Evolutionary conservation across 30 jellyfish, hydroid and myxozoan species (phyloP), one percentile per base, ranked within the genome.

Genomic region (Nemopilema nomurai): DNA sequence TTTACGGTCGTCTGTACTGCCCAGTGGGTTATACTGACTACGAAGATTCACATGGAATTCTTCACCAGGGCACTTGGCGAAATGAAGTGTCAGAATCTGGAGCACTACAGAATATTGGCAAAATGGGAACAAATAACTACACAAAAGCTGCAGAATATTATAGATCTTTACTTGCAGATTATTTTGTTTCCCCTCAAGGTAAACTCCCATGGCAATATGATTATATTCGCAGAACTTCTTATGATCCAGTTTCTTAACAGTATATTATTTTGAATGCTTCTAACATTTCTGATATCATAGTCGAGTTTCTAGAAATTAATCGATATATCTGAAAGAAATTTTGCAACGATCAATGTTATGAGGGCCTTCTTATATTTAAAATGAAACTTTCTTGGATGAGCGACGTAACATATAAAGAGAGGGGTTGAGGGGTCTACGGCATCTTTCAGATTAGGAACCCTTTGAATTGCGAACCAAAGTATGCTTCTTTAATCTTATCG

Each of bases 81-180:
- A 17, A 32, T 19, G 88, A 79, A 28, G 52, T 62, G 25, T 6
- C 74, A 17, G 83, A 79, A 79, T 52, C 77, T n/a, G 88, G 88
- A 33, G 67, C 66, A 6, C 52, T 62, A 79, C 82, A 29, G 31
- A 30, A 79, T 22, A 25, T 79, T 31, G 41, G 72, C 33, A 17
- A 53, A 41, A 75, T 75, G 69, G 85, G 73, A 28, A 41, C 85
- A 75, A 75, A 75, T 18, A 75, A 75, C 32, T 53, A 31, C 28
- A 31, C 85, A 20, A 75, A 75, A 30, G 50, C 74, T 32, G 75
- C 73, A 19, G 53, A 75, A 32, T 24, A 75, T 18, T 0, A 24
- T 28, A 6, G 73, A 0, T 32, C 73, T 17, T n/a, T 19, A 13
- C 57, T 41, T 41, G 9, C 57, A 41, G 27, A 30, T 24, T 70